Evolutionary conservation across 2,888 invertebrate species (phyloP).

Genomic region (Cosmopolites sordidus): DNA sequence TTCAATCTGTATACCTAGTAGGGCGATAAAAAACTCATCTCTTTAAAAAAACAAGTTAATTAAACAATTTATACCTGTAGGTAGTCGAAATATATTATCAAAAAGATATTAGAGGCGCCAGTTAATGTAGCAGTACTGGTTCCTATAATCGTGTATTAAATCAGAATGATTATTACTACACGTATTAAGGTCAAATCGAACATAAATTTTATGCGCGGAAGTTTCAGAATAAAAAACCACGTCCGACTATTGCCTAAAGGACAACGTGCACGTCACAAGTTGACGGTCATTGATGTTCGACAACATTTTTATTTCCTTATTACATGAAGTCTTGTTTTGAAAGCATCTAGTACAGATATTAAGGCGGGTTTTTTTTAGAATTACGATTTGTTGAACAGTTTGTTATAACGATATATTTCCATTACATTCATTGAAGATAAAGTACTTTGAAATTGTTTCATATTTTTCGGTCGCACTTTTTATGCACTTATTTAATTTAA

Average conservation of each 20-base stretch:
- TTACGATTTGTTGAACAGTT: too few species aligned
- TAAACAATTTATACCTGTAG: constrained; percentile 20
- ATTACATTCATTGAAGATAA: too few species aligned
- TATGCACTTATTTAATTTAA: too few species aligned
- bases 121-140: constrained; percentile 26
- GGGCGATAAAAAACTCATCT: too few species aligned
- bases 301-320: not conserved
- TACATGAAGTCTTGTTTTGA: too few species aligned
- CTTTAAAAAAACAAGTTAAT: constrained; percentile 17
- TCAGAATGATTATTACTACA: constrained; percentile 24
- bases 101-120: constrained; percentile 27
- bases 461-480: too few species aligned
- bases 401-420: too few species aligned
- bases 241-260: not conserved
- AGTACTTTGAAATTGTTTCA: too few species aligned
- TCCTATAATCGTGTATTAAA: constrained; percentile 23
- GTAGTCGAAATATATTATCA: constrained; percentile 26
- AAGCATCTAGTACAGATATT: too few species aligned
- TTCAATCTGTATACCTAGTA: too few species aligned
- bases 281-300: not conserved
- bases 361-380: too few species aligned
- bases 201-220: constrained; percentile 23
- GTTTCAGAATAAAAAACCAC: constrained; percentile 18
- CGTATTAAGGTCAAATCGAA: constrained; percentile 25
- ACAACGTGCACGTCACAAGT: not conserved